phyloP scores from a whole-genome alignment of 1,140 invertebrate genomes.

The Teleopsis dalmanni region DNA sequence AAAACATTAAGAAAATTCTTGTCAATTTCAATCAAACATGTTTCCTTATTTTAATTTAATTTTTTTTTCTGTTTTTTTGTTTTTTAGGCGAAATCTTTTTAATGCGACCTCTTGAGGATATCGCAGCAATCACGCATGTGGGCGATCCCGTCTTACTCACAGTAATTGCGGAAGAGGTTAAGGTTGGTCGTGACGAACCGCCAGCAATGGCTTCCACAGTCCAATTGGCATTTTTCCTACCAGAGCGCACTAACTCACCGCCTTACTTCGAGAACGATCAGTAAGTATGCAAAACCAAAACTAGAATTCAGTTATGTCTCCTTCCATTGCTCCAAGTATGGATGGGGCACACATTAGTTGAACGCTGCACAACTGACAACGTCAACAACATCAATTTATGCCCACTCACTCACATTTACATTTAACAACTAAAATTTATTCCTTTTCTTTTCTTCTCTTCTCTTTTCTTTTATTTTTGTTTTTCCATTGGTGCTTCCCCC shows the following conservation, averaged over 20 bases:
- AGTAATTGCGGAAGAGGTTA: conserved; percentile 76
- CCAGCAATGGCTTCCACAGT: conserved; percentile 68
- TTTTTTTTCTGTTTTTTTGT: background rate
- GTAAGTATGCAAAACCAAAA: no score
- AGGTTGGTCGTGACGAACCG: conserved; percentile 58
- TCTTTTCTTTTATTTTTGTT: conserved; percentile 6
- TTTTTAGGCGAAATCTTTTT: conserved; percentile 65
- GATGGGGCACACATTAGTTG: no score
- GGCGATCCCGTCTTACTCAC: conserved; percentile 72
- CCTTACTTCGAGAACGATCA: conserved; percentile 71
- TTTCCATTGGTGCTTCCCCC: no score
- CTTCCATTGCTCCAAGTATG: no score
- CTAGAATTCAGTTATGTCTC: no score
- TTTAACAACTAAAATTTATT: no score
- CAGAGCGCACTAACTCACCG: conserved; percentile 63
- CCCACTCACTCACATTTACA: background rate
- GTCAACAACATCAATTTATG: background rate
- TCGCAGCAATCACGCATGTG: conserved; percentile 65
- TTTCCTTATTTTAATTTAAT: background rate
- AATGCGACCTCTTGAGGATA: conserved; percentile 63
- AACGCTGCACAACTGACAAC: conserved; percentile 1
- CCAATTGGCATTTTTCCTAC: conserved; percentile 68
- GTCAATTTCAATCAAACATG: background rate
- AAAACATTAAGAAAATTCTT: no score
- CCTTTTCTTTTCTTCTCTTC: no score